These are phyloP conservation scores for Ailuropoda melanoleuca DNA, from an alignment of 2,113 vertebrate genomes.

Conservation along the genomic window DNA sequence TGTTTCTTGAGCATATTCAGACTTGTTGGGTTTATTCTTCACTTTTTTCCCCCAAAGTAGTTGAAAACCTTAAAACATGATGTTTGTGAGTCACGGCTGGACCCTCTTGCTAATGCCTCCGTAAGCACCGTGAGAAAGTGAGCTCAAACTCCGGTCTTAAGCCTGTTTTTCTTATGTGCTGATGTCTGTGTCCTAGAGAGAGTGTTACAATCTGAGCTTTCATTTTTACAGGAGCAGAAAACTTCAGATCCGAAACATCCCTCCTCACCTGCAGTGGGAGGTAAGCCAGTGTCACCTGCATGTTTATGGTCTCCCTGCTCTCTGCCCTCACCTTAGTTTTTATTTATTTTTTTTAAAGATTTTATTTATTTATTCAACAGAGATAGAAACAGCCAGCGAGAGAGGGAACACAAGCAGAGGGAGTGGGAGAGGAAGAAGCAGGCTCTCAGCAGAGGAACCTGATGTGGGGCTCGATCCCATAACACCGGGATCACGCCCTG, in stretches of 20 bases:
- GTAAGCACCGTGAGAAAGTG: background rate
- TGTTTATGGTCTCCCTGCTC: background rate
- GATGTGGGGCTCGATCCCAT: too few species aligned
- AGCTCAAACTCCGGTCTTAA: background rate
- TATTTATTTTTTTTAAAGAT: too few species aligned
- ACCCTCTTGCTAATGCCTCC: background rate
- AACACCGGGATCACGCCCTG: too few species aligned
- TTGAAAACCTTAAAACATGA: background rate
- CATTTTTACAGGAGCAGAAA: constrained; percentile 93
- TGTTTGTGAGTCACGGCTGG: background rate
- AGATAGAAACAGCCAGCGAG: too few species aligned
- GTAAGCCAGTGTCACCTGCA: constrained; percentile 80
- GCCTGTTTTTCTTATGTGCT: background rate
- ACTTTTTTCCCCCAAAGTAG: background rate
- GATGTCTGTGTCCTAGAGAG: background rate
- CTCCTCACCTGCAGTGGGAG: constrained; percentile 97
- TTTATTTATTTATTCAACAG: too few species aligned
- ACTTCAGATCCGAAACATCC: constrained; percentile 97
- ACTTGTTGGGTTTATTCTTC: background rate
- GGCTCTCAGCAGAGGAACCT: too few species aligned
- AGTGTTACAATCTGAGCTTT: constrained; percentile 26
- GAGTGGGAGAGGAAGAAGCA: too few species aligned
- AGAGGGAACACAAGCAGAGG: too few species aligned
- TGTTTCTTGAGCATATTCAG: background rate
- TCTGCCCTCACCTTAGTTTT: background rate